Base-by-base conservation (phyloP, 2,888 invertebrate species). In the Xestia sexstrigata region DNA sequence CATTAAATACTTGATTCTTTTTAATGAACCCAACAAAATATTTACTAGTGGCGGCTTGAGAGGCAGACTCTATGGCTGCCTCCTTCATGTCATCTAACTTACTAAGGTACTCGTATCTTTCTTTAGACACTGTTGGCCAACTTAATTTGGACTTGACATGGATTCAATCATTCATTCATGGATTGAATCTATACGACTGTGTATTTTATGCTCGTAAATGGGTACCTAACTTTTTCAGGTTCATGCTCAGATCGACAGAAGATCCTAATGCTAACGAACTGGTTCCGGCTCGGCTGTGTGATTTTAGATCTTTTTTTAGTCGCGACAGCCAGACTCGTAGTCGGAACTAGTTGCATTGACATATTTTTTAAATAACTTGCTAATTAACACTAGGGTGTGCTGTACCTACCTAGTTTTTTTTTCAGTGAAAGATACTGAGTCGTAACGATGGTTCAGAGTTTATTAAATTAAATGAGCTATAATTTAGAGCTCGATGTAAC, bases 381-480 rank as follows among this genome's bases (percentile, higher is more conserved):
- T 49, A 49, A 74, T 62, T 62, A 52, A 74, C n/a, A 42, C 6
- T 6, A 30, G 13, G 35, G 30, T n/a, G 17, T 4, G 60, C 13
- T 20, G 35, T 35, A 35, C 4, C 7, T 62, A 55, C 17, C 30
- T 30, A 30, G 9, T 35, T 62, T 8, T 58, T 55, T 55, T n/a
- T 60, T 67, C 7, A 20, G 30, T 30, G 52, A 66, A n/a, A 62
- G 35, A 35, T 42, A 4, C 52, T 35, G 17, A 62, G 30, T 23
- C n/a, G 47, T 55, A 49, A 58, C 0, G 26, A 49, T 55, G 58
- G 39, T 55, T 39, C 23, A 42, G 35, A 70, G n/a, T 70, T 66
- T 7, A 79, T 84, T 58, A 70, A 58, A 62, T 70, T 39, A 77
- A 69, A 81, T 74, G 30, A 75, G 42, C 71, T 42, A 62, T 70